Conservation (phyloP, 1,140 invertebrate genomes). For the Pectinophora gossypiella region DNA sequence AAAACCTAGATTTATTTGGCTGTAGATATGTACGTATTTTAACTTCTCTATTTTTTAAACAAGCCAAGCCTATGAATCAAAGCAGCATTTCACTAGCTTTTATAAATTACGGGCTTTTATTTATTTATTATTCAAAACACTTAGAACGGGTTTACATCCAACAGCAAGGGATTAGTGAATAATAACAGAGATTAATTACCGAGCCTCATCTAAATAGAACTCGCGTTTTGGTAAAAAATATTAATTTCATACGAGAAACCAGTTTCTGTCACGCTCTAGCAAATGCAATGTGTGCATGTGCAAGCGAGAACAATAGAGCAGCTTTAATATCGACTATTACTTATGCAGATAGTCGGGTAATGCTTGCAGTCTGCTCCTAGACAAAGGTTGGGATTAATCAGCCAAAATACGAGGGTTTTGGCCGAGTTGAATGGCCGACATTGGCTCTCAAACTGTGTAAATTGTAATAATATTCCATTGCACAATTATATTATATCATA, state of each 20-base stretch:
- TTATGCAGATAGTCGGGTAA: constrained; percentile 47
- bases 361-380: constrained; percentile 35
- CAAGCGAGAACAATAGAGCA: constrained; percentile 5
- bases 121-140: too few species aligned
- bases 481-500: neutral
- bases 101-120: too few species aligned
- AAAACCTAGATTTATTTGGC: neutral
- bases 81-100: neutral
- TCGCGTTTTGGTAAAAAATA: neutral
- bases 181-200: constrained; percentile 7
- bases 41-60: too few species aligned
- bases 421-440: constrained; percentile 19
- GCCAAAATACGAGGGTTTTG: constrained; percentile 58
- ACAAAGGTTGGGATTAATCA: constrained; percentile 64
- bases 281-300: constrained; percentile 26
- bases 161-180: neutral
- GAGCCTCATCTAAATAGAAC: constrained; percentile 1
- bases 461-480: neutral
- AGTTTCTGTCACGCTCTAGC: neutral
- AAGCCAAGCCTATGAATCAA: too few species aligned
- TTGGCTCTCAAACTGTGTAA: neutral
- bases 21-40: neutral
- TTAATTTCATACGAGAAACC: neutral
- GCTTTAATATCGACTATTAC: constrained; percentile 35
- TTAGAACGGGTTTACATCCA: neutral